phyloP scores from a whole-genome alignment of 2,797 vertebrate species.

The Aeoliscus strigatus region DNA sequence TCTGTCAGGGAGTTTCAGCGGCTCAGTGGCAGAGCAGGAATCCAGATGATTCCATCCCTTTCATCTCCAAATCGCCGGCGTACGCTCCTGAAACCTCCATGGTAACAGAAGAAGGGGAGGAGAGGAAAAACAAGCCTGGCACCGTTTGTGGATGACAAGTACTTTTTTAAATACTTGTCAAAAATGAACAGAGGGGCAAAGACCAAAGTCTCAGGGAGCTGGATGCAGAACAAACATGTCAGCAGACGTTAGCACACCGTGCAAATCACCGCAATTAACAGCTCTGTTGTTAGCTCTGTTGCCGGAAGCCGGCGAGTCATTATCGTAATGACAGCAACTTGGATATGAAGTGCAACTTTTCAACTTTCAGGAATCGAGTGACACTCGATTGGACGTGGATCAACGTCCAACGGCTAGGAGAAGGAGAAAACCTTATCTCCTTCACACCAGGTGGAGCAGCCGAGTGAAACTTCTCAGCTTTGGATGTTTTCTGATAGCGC shows the following conservation, averaged over 20 bases:
- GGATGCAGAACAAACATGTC: constrained; percentile 51
- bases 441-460: no score
- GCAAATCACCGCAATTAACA: constrained; percentile 39
- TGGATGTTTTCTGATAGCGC: no score
- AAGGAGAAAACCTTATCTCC: no score
- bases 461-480: no score
- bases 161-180: constrained; percentile 45
- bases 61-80: constrained; percentile 75
- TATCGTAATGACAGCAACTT: no score
- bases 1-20: constrained; percentile 80
- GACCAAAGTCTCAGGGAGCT: constrained; percentile 46
- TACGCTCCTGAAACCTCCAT: constrained; percentile 61
- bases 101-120: constrained; percentile 13
- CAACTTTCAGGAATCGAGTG: no score
- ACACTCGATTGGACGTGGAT: no score
- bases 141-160: constrained; percentile 67
- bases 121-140: constrained; percentile 20
- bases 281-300: constrained; percentile 23
- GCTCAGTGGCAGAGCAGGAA: constrained; percentile 76
- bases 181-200: constrained; percentile 49
- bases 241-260: constrained; percentile 42
- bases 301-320: no score
- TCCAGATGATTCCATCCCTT: constrained; percentile 73
- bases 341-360: no score
- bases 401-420: no score